phyloP scores from a whole-genome alignment of 1,140 invertebrate genomes.

The Solenopsis fugax region DNA sequence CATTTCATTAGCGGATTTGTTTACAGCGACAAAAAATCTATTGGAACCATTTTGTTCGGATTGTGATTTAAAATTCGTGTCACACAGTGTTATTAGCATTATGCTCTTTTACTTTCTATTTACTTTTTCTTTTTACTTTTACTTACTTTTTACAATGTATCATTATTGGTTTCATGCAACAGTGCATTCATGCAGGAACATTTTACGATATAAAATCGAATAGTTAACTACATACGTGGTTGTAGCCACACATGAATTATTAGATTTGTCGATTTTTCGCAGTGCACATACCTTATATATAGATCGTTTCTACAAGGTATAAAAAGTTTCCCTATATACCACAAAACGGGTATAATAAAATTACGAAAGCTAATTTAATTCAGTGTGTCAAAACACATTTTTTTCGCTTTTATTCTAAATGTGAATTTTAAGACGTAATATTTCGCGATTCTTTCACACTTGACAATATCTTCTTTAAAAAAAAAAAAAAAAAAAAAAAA shows the following conservation, averaged over 20 bases:
- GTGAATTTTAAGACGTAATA: background rate
- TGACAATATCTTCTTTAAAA: background rate
- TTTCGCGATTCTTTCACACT: background rate
- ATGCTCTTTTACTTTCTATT: no score
- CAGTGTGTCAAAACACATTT: background rate
- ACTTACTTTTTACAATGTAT: no score
- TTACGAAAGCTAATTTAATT: background rate
- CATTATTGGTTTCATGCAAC: background rate
- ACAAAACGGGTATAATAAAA: no score
- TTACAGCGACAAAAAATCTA: no score
- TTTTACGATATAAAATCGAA: background rate
- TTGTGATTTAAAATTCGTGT: no score
- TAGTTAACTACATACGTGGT: background rate
- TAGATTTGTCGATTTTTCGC: background rate
- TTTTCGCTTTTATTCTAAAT: conserved; percentile 17
- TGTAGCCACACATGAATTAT: background rate
- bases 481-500: background rate
- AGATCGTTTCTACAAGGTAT: background rate
- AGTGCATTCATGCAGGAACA: background rate
- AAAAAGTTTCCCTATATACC: background rate
- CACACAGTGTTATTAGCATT: no score
- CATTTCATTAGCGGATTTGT: no score
- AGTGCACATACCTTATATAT: background rate
- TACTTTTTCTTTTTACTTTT: no score
- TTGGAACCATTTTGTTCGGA: no score